Percentiles rank a stretch among this genome's conserved stretches.
Conservation (phyloP, 2,113 vertebrate species). For the Gambusia affinis region DNA sequence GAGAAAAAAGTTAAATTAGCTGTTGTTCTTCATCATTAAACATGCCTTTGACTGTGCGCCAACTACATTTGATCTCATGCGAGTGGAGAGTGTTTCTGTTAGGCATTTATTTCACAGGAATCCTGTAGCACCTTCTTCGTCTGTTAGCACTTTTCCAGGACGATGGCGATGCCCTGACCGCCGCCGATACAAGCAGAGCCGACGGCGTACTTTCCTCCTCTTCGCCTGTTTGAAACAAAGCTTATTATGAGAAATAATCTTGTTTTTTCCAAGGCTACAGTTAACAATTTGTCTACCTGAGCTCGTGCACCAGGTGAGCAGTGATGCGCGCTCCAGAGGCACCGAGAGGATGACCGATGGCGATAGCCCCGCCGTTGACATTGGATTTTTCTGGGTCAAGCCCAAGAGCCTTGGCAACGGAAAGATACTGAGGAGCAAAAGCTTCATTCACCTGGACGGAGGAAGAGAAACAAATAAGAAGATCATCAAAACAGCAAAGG, state of each 20-base stretch:
- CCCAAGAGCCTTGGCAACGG: slow-evolving; percentile 86
- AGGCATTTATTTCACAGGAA: slow-evolving; percentile 6
- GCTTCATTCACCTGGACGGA: slow-evolving; percentile 92
- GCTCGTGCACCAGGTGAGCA: slow-evolving; percentile 89
- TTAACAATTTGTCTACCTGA: slow-evolving; percentile 79
- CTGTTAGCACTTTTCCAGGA: slow-evolving; percentile 86
- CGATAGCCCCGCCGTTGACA: slow-evolving; percentile 92
- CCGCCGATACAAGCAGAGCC: slow-evolving; percentile 97
- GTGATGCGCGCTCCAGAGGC: slow-evolving; percentile 93
- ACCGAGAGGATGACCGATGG: slow-evolving; percentile 91
- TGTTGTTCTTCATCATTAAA: not conserved
- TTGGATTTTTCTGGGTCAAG: slow-evolving; percentile 91
- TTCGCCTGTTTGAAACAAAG: slow-evolving; percentile 80
- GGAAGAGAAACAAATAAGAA: not conserved
- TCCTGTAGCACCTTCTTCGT: slow-evolving; percentile 39
- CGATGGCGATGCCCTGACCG: slow-evolving; percentile 92
- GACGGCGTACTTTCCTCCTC: slow-evolving; percentile 88
- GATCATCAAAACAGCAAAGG: not conserved
- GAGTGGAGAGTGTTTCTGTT: not conserved
- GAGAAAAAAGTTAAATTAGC: not conserved
- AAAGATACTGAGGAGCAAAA: slow-evolving; percentile 91
- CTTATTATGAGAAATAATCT: not conserved
- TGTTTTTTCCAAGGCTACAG: not conserved
- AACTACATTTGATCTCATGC: not conserved
- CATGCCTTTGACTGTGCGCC: not conserved